Evolutionary conservation across 2,797 vertebrate genomes (phyloP).

Genomic region (Poeciliopsis gracilis): DNA sequence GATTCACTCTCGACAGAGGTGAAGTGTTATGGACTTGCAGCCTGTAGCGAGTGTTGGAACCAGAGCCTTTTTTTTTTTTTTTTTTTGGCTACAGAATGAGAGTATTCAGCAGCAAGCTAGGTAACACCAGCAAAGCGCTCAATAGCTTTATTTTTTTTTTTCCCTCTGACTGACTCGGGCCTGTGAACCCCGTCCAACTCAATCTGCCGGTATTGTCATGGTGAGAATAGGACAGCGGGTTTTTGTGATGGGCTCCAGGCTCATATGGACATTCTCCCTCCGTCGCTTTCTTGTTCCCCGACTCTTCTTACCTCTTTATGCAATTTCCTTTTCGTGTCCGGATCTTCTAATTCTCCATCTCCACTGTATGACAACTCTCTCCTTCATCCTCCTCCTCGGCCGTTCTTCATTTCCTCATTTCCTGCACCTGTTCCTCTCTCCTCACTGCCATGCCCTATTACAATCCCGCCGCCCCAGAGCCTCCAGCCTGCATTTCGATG

Average conservation of each 20-base stretch:
- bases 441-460: conserved; percentile 20
- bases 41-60: conserved; percentile 51
- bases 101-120: conserved; percentile 54
- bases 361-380: conserved; percentile 18
- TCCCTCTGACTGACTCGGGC: conserved; percentile 59
- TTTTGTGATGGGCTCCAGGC: conserved; percentile 55
- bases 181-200: conserved; percentile 78
- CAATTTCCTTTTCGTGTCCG: conserved; percentile 17
- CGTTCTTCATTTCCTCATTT: conserved; percentile 40
- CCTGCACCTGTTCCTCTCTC: conserved; percentile 35
- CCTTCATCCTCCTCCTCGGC: conserved; percentile 23
- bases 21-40: conserved; percentile 47
- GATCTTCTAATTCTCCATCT: conserved; percentile 46
- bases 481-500: conserved; percentile 14
- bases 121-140: conserved; percentile 62
- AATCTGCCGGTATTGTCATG: conserved; percentile 74
- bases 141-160: conserved; percentile 49
- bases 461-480: not conserved
- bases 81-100: conserved; percentile 34
- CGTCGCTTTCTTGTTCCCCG: conserved; percentile 23
- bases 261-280: conserved; percentile 48
- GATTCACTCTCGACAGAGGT: conserved; percentile 31
- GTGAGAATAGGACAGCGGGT: conserved; percentile 64
- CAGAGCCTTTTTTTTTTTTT: conserved; percentile 46
- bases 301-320: conserved; percentile 18